Evolutionary conservation across 2,113 vertebrate genomes (phyloP).

Genomic region (Apus apus): DNA sequence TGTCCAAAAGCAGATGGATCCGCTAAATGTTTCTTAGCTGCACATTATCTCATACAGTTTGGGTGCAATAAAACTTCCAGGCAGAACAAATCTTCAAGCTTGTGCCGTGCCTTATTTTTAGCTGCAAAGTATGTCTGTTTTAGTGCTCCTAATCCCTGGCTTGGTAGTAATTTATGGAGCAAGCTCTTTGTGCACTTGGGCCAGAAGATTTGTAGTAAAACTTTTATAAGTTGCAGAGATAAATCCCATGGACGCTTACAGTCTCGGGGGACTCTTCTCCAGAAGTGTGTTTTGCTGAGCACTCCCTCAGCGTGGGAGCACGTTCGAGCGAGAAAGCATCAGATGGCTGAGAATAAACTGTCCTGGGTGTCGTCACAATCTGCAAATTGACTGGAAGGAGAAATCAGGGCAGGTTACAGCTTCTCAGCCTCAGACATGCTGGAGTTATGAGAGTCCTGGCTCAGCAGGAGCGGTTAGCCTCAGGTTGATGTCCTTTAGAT

Average conservation of each 20-base stretch:
- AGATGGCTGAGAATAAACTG: neutral
- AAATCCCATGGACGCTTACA: conserved; percentile 51
- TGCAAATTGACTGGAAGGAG: neutral
- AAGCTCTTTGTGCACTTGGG: conserved; percentile 17
- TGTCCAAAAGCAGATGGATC: conserved; percentile 67
- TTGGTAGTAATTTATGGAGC: conserved; percentile 68
- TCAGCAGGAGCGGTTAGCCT: neutral
- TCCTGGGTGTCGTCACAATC: neutral
- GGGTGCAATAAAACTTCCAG: conserved; percentile 70
- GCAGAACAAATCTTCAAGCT: conserved; percentile 66
- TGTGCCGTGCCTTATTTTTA: conserved; percentile 65
- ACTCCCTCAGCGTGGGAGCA: neutral
- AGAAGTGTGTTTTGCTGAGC: conserved; percentile 29
- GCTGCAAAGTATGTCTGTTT: conserved; percentile 58
- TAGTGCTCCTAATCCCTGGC: conserved; percentile 68
- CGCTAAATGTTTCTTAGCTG: conserved; percentile 30
- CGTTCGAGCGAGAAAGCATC: neutral
- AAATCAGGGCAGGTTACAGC: neutral
- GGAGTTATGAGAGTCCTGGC: neutral
- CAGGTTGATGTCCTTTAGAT: fast-evolving
- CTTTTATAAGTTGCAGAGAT: conserved; percentile 63
- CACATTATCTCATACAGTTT: conserved; percentile 69
- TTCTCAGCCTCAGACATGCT: neutral
- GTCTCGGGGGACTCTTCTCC: neutral
- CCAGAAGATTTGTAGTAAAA: conserved; percentile 64